These are phyloP conservation scores for Sciurus niger DNA, from an alignment of 2,113 vertebrate genomes.

Conservation along the genomic window DNA sequence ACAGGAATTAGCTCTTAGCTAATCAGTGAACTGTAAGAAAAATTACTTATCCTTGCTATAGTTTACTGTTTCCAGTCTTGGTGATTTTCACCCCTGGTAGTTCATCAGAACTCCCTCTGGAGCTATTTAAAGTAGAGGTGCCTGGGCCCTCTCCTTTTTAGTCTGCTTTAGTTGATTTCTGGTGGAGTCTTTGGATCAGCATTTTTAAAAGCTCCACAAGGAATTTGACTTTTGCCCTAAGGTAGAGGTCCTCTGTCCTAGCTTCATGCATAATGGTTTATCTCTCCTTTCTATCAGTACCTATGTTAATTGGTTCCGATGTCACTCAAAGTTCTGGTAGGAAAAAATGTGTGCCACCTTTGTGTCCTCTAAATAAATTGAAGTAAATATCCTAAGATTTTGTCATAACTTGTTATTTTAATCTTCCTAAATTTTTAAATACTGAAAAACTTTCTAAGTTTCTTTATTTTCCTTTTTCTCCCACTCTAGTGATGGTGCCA, in stretches of 20 bases:
- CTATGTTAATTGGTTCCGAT: fast-evolving
- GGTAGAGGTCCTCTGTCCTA: background rate
- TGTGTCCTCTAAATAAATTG: background rate
- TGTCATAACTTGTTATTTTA: constrained; percentile 5
- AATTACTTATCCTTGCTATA: background rate
- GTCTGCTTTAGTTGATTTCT: background rate
- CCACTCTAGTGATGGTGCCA: constrained; percentile 92
- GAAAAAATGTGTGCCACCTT: background rate
- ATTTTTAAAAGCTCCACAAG: background rate
- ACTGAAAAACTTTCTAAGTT: constrained; percentile 3
- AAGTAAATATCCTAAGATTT: background rate
- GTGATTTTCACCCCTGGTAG: background rate
- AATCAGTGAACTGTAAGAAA: background rate
- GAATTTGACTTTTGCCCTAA: background rate
- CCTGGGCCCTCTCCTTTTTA: background rate
- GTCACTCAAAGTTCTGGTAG: background rate
- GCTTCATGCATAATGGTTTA: background rate
- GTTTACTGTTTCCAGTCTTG: background rate
- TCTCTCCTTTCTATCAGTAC: background rate
- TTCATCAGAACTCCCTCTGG: background rate
- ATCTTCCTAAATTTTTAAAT: constrained; percentile 43
- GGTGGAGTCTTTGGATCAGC: background rate
- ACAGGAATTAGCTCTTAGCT: constrained; percentile 9
- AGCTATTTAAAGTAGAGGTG: background rate
- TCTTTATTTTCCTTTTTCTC: constrained; percentile 56